phyloP scores from a whole-genome alignment of 2,113 vertebrate genomes.

The Paradoxurus hermaphroditus region DNA sequence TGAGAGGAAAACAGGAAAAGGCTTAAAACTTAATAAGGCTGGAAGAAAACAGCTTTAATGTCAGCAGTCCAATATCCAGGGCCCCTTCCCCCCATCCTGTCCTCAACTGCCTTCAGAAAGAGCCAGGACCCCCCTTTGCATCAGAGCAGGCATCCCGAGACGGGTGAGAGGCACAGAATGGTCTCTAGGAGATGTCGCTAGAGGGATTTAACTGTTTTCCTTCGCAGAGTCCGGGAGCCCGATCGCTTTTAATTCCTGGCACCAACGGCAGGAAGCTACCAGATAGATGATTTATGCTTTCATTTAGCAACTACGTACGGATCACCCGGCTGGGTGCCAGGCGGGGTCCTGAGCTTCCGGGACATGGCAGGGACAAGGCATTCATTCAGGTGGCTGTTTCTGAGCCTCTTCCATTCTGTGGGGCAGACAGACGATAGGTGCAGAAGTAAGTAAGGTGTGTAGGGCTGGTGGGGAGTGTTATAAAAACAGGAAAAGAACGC shows the following conservation, averaged over 20 bases:
- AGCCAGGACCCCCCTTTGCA: not conserved
- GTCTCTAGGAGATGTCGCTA: not conserved
- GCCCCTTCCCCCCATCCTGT: not conserved
- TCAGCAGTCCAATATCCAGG: constrained; percentile 38
- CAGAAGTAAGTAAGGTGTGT: not conserved
- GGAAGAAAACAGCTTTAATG: constrained; percentile 74
- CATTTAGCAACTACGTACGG: not conserved
- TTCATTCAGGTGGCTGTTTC: not conserved
- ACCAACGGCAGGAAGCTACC: not conserved
- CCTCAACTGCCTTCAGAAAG: constrained; percentile 40
- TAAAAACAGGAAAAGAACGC: not conserved
- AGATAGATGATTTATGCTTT: not conserved
- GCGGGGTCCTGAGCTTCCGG: not conserved
- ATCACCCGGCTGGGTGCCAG: too few relatives aligned
- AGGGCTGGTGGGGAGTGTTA: not conserved
- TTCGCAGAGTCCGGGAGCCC: not conserved
- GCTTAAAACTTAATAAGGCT: constrained; percentile 76
- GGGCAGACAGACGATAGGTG: not conserved
- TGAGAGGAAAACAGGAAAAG: constrained; percentile 80
- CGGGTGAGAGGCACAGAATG: not conserved
- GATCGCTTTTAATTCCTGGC: not conserved
- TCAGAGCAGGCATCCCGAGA: not conserved
- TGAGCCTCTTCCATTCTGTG: not conserved
- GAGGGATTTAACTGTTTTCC: not conserved
- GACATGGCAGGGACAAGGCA: too few relatives aligned